phyloP scores from a whole-genome alignment of 1,140 invertebrate genomes.

The Drosophila takahashii region DNA sequence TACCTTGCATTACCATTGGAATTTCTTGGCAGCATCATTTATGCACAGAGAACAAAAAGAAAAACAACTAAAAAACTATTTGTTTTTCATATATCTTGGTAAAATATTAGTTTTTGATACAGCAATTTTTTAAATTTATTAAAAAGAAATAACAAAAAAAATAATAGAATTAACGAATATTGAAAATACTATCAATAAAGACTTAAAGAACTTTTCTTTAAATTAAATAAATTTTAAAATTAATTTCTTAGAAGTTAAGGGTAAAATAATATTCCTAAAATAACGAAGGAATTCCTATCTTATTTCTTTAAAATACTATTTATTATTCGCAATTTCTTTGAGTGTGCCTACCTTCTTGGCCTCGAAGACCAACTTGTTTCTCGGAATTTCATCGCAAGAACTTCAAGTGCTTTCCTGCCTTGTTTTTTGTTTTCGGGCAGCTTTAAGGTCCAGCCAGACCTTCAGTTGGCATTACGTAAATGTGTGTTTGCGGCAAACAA shows the following conservation, averaged over 20 bases:
- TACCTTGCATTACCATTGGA: constrained; percentile 75
- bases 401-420: constrained; percentile 67
- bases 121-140: not conserved
- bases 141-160: no score
- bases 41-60: constrained; percentile 4
- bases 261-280: no score
- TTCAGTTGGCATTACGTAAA: constrained; percentile 61
- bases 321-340: not conserved
- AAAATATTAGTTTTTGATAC: no score
- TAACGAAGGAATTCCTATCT: not conserved
- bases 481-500: constrained; percentile 47
- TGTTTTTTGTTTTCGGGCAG: constrained; percentile 38
- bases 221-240: no score
- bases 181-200: no score
- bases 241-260: no score
- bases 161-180: no score
- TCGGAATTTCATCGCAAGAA: constrained; percentile 63
- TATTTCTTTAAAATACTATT: not conserved
- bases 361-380: constrained; percentile 72
- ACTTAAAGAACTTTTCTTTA: no score
- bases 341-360: constrained; percentile 25
- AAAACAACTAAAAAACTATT: not conserved
- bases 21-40: constrained; percentile 59
- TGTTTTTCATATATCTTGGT: no score
- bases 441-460: constrained; percentile 54